Evolutionary conservation across 2,888 invertebrate species (phyloP).

Genomic region (Aromia moschata): DNA sequence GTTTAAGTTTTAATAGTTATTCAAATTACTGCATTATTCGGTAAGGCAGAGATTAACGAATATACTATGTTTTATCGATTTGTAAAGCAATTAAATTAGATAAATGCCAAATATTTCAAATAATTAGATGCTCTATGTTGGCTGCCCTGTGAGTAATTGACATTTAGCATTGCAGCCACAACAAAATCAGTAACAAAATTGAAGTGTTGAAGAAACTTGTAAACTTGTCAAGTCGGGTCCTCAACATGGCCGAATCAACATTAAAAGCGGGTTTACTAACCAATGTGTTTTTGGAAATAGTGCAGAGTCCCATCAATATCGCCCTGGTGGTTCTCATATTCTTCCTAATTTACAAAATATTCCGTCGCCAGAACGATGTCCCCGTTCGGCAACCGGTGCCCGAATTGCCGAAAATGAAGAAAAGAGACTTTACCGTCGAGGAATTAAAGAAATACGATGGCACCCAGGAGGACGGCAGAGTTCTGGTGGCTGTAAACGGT

Average conservation of each 20-base stretch:
- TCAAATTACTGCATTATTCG: no score
- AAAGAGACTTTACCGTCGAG: conserved; percentile 88
- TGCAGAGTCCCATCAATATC: conserved; percentile 77
- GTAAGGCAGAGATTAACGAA: no score
- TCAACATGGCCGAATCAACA: conserved; percentile 57
- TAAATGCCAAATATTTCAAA: no score
- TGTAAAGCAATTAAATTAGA: no score
- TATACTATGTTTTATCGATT: no score
- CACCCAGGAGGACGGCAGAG: conserved; percentile 83
- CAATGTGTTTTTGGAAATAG: conserved; percentile 69
- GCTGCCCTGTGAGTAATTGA: not conserved
- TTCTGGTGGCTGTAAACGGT: conserved; percentile 92
- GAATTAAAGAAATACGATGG: conserved; percentile 91
- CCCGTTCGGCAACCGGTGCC: conserved; percentile 64
- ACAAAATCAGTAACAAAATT: conserved; percentile 12
- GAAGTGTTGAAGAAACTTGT: conserved; percentile 9
- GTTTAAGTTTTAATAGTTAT: no score
- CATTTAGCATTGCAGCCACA: conserved; percentile 10
- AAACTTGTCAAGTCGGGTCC: conserved; percentile 29
- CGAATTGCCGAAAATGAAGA: conserved; percentile 82
- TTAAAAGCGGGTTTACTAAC: conserved; percentile 57
- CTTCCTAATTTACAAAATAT: conserved; percentile 79
- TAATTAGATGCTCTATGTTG: not conserved
- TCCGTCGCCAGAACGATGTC: conserved; percentile 63
- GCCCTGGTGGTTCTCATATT: conserved; percentile 74